Evolutionary conservation across 2,888 invertebrate genomes (phyloP).

Genomic region (Dilophus febrilis): DNA sequence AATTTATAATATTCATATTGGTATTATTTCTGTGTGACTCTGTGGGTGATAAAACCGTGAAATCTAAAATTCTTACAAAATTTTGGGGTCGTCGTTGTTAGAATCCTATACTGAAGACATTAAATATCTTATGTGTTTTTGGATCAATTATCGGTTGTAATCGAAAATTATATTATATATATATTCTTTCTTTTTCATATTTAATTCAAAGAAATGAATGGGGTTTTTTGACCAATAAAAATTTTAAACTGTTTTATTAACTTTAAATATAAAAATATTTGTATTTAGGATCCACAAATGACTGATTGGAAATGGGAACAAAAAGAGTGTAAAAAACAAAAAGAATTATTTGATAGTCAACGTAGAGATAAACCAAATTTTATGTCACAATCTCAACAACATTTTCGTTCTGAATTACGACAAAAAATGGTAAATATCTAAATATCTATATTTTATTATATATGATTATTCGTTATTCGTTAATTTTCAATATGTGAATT

Average conservation of each 20-base stretch:
- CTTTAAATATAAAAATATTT: conserved; percentile 8
- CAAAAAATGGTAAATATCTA: conserved; percentile 27
- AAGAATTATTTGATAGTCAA: conserved; percentile 52
- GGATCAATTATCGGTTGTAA: no score
- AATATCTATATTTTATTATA: background rate
- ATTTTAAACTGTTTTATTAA: no score
- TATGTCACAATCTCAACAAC: conserved; percentile 44
- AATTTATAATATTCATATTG: background rate
- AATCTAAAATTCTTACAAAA: no score
- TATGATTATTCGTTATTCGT: no score
- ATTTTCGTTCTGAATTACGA: conserved; percentile 38
- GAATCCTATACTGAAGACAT: no score
- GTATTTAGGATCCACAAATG: conserved; percentile 73
- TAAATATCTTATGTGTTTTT: no score
- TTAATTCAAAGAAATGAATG: background rate
- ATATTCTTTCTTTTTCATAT: background rate
- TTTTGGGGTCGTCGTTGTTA: no score
- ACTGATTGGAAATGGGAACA: conserved; percentile 83
- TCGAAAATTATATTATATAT: no score
- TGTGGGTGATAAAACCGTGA: no score
- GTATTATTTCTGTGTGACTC: background rate
- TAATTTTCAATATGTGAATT: no score
- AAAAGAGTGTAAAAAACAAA: conserved; percentile 62
- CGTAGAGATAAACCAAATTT: conserved; percentile 19
- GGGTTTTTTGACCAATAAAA: conserved; percentile 5